Conservation (phyloP, 2,888 invertebrate genomes). For the Trichopria drosophilae region DNA sequence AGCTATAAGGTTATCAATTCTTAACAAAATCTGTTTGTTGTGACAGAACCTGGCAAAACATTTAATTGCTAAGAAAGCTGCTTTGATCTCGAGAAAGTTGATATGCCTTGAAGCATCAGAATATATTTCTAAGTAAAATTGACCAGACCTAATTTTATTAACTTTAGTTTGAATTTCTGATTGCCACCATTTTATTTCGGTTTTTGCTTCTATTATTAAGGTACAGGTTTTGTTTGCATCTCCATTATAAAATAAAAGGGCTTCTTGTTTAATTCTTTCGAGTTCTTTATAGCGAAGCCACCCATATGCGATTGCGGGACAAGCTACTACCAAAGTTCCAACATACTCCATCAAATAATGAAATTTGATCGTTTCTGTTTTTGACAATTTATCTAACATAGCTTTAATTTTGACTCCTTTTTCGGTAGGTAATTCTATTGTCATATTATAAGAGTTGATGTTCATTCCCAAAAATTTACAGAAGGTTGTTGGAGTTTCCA, state of each 20-base stretch:
- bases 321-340: constrained; percentile 22
- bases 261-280: not conserved
- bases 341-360: not conserved
- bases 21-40: not conserved
- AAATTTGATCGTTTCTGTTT: not conserved
- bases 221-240: not conserved
- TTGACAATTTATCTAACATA: not conserved
- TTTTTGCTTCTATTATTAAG: too few relatives aligned
- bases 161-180: not conserved
- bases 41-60: too few relatives aligned
- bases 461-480: not conserved
- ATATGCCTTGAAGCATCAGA: not conserved
- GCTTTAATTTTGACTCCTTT: not conserved
- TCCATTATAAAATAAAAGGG: not conserved
- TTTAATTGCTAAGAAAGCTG: not conserved
- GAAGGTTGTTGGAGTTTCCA: not conserved
- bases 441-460: not conserved
- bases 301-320: constrained; percentile 22
- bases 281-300: constrained; percentile 21
- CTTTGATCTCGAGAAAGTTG: not conserved
- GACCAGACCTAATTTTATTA: not conserved
- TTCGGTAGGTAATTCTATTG: not conserved
- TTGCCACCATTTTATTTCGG: not conserved
- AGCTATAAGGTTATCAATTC: too few relatives aligned
- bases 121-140: not conserved